Percentiles rank a stretch among this genome's conserved stretches.
phyloP scores from a whole-genome alignment of 2,888 invertebrate genomes.

The Xestia c-nigrum region DNA sequence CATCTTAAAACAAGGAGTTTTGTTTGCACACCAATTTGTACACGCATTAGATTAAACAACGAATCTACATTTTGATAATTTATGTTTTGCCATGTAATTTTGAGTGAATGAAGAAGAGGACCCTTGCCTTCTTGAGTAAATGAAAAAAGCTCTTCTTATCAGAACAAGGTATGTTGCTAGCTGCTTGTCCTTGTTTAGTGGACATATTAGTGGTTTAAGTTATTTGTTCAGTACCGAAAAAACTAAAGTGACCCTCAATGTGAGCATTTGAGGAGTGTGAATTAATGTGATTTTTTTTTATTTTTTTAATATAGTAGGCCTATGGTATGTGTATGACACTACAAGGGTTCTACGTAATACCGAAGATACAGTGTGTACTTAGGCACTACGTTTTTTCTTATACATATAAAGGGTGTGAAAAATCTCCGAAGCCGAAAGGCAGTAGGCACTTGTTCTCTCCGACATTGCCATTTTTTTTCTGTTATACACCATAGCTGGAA shows the following conservation, averaged over 20 bases:
- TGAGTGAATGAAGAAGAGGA: not conserved
- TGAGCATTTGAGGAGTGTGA: not conserved
- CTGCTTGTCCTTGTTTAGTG: not conserved
- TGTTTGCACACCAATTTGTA: conserved; percentile 10
- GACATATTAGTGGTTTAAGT: not conserved
- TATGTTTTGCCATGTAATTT: not conserved
- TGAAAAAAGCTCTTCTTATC: not conserved
- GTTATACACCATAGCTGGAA: no score
- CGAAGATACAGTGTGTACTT: no score
- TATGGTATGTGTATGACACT: not conserved
- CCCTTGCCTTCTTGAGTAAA: conserved; percentile 1
- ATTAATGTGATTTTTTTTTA: not conserved
- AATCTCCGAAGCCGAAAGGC: no score
- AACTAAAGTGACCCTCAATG: not conserved
- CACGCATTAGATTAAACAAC: not conserved
- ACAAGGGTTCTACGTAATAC: no score
- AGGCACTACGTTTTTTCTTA: no score
- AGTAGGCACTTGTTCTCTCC: no score
- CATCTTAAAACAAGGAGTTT: not conserved
- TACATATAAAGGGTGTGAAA: no score
- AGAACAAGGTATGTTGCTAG: not conserved
- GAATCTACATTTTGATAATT: conserved; percentile 2
- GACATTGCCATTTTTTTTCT: no score
- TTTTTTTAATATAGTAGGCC: not conserved
- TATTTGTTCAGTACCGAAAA: not conserved